phyloP scores from a whole-genome alignment of 1,140 invertebrate genomes.

The Cyphomyrmex costatus region DNA sequence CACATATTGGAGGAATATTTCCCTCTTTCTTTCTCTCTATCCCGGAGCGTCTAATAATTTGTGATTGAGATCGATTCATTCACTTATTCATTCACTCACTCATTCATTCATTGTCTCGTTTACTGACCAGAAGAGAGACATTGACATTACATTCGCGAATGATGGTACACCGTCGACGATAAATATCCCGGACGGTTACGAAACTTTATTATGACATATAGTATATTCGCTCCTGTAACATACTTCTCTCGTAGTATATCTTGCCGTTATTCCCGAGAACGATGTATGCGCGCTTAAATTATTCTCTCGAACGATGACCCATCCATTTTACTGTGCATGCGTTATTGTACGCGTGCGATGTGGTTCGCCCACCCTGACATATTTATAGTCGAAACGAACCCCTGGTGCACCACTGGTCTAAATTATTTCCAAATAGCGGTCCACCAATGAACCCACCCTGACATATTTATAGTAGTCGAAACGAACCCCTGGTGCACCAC shows the following conservation, averaged over 20 bases:
- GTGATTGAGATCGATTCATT: too few species aligned
- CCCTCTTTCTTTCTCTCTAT: background rate
- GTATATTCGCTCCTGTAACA: background rate
- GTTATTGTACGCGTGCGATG: background rate
- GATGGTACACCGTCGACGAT: background rate
- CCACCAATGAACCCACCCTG: background rate
- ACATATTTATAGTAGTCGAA: conserved; percentile 23
- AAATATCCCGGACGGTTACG: conserved; percentile 27
- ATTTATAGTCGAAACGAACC: conserved; percentile 37
- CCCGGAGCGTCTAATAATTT: too few species aligned
- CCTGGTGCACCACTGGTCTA: background rate
- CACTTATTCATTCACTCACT: too few species aligned
- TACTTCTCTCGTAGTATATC: conserved; percentile 1
- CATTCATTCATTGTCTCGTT: background rate
- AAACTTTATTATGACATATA: conserved; percentile 46
- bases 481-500: background rate
- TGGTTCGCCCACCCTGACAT: background rate
- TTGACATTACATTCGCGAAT: background rate
- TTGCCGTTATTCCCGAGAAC: conserved; percentile 19
- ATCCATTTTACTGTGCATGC: background rate
- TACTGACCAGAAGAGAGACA: background rate
- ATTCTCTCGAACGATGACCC: conserved; percentile 4
- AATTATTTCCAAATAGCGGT: conserved; percentile 55
- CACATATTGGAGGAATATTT: background rate
- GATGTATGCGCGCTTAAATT: conserved; percentile 31